A percentile compares a stretch with the other conserved stretches of the same genome.
Evolutionary conservation across 2,888 invertebrate species (phyloP).

Genomic region (Polydrusus tereticollis): DNA sequence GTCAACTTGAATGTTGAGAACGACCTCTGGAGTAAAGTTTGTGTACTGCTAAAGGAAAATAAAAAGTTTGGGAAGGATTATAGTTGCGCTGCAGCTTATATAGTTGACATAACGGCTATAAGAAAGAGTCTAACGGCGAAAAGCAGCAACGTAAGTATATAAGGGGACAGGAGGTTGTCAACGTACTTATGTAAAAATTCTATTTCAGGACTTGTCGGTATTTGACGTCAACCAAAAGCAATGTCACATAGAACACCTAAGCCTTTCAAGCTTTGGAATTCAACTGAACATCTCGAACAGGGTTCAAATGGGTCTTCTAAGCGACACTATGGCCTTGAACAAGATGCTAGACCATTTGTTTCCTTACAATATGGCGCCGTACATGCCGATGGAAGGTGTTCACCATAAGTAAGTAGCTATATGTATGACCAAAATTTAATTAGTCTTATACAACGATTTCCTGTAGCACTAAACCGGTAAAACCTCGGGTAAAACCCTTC

Average conservation of each 20-base stretch:
- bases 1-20: slow-evolving; percentile 79
- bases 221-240: slow-evolving; percentile 26
- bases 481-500: too few relatives aligned
- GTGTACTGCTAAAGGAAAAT: slow-evolving; percentile 71
- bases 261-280: slow-evolving; percentile 59
- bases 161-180: neutral
- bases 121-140: slow-evolving; percentile 64
- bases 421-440: neutral
- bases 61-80: slow-evolving; percentile 73
- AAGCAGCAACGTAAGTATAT: neutral
- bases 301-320: slow-evolving; percentile 63
- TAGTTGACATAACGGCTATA: slow-evolving; percentile 68
- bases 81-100: slow-evolving; percentile 69
- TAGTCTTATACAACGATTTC: neutral
- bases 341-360: slow-evolving; percentile 62
- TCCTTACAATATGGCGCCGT: slow-evolving; percentile 64
- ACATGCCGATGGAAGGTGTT: slow-evolving; percentile 66
- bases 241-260: slow-evolving; percentile 57
- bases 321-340: slow-evolving; percentile 64
- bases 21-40: slow-evolving; percentile 75
- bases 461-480: too few relatives aligned
- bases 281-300: slow-evolving; percentile 63
- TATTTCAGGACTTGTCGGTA: slow-evolving; percentile 21
- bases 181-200: too few relatives aligned
- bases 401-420: slow-evolving; percentile 61